Percentiles rank a stretch among this genome's conserved stretches.
Conservation (phyloP, 2,113 vertebrate genomes). For the Chlorocebus sabaeus region DNA sequence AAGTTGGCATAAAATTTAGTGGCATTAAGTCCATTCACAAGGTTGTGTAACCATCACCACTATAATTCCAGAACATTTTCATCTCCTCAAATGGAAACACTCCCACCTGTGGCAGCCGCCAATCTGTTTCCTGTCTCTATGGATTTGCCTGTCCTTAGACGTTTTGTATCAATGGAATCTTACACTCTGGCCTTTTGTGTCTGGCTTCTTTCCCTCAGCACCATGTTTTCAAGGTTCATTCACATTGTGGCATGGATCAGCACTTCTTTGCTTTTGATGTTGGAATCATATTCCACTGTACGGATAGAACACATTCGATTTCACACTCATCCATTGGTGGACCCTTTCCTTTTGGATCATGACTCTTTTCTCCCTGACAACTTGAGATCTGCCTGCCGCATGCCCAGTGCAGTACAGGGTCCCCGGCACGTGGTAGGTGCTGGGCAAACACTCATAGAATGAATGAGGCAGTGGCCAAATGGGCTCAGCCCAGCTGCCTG, state of each 20-base stretch:
- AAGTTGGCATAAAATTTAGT: background rate
- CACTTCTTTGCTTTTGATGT: background rate
- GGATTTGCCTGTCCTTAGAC: background rate
- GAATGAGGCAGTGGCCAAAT: background rate
- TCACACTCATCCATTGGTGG: too few relatives aligned
- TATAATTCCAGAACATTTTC: background rate
- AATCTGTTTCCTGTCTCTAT: accelerated
- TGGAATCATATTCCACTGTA: background rate
- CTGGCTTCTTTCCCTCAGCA: background rate
- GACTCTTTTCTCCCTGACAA: background rate
- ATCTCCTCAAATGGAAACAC: background rate
- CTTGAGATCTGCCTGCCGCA: accelerated
- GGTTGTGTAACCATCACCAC: background rate
- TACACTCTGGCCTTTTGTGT: background rate
- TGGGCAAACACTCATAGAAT: accelerated
- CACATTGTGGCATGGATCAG: accelerated
- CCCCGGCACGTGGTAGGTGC: accelerated
- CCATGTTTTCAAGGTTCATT: background rate
- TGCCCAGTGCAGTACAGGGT: accelerated
- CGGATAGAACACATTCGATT: background rate
- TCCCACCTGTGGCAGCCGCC: background rate
- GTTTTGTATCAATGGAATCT: accelerated
- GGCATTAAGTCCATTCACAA: background rate
- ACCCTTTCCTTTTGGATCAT: background rate
- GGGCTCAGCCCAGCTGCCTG: background rate